Evolutionary conservation across 2,888 invertebrate genomes (phyloP), one percentile per base, ranked within the genome.

Genomic region (Junonia oenone): DNA sequence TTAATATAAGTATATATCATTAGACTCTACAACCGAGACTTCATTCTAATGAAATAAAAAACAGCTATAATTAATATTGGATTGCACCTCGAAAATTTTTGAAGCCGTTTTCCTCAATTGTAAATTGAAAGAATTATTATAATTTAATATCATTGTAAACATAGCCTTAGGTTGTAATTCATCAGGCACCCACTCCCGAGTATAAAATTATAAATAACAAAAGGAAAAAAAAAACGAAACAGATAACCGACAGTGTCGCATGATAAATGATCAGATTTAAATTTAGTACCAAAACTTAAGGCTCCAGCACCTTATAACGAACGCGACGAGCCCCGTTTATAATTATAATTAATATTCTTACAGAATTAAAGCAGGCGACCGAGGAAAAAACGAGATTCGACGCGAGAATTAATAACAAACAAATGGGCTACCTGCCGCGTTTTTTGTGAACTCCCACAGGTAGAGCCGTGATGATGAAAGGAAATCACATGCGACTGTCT

Each of bases 261-360:
- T 88, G 90, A 89, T 87, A 85, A 84, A 89, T 80, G 86, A 84
- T 82, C 86, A 80, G 87, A 86, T 88, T 87, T 84, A 84, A 83
- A 86, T 83, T 84, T 83, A 75, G 78, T 76, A 81, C 79, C 80
- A 79, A 84, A 82, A 77, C 77, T 76, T 76, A 78, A 76, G 78
- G 72, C 62, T 69, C 75, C 76, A 73, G 76, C 79, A 79, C 78
- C 81, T 78, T 78, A 71, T 75, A 81, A 78, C 78, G 78, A 83
- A 83, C 81, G 79, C 83, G 84, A 79, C 80, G 83, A 84, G 71
- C 72, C 75, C 82, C 85, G 89, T 84, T 89, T 87, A 89, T 88
- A 90, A 90, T 88, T 88, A 87, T 90, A 90, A 90, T 90, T 90
- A 90, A 90, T 90, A 90, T 86, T 89, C 90, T 85, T 83, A 86